Base-by-base conservation (phyloP, 1,140 invertebrate species). In the Vollenhovia emeryi region DNA sequence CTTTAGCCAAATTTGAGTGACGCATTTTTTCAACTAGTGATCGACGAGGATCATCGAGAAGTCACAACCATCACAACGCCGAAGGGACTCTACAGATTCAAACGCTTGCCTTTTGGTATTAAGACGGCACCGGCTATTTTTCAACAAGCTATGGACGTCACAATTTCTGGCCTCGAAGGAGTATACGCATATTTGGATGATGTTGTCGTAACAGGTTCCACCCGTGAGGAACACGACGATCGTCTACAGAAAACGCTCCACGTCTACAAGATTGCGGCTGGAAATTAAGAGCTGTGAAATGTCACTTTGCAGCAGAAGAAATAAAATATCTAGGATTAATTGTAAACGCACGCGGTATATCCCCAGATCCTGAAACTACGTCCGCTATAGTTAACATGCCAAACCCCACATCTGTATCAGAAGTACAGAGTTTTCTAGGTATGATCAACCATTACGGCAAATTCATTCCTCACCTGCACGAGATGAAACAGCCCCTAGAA, bases 91-190 rank as follows among this genome's bases (percentile, higher is more conserved):
- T 82, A 50, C 55, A 69, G 43, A 21, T 83, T 21, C 2, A 60
- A 48, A 15, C 30, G 75, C 3, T 15, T 85, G 3, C 66, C 66
- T 8, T 85, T 85, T 21, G 75, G 75, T 18, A 91, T 96, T 15
- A 92, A 93, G 69, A 92, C 92, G 24, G 94, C 95, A 1, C 94
- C 95, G 30, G 87, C 91, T n/a, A 93, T 95, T 40, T 96, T 96
- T 79, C 94, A 96, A 88, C 66, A 92, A 83, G 89, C 93, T 13
- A 95, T 96, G 57, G 93, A 95, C 50, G 55, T 89, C 59, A 87
- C 93, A 9, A 33, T 84, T 2, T 30, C 69, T 0, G 83, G 69
- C 0, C 0, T 85, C 5, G 6, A 50, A 13, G 86, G 69, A 11
- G 64, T 60, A 0, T 48, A 62, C 3, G 69, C 71, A 8, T 86